Base-by-base conservation (phyloP, 1,140 invertebrate genomes). In the Ostrea edulis region DNA sequence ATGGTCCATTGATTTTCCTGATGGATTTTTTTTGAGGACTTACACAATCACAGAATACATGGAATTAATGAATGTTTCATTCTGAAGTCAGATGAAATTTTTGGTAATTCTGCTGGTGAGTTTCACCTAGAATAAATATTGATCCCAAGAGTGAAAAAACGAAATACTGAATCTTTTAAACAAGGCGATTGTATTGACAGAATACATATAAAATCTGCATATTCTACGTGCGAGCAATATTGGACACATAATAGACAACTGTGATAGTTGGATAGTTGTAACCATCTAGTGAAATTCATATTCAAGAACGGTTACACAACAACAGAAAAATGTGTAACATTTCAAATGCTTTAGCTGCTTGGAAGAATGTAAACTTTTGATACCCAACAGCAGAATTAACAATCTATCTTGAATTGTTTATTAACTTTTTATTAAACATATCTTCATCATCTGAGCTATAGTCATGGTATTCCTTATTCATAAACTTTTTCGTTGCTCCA, bases 371-470 rank as follows among this genome's bases (percentile, higher is more conserved):
- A 35, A 25, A 29, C 11, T 29, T 71, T 77, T 12, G 25, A 35
- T 35, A 25, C 35, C 9, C 55, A 62, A 2, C 9, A 29, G 29
- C 7, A 62, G 55, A 77, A 35, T 14, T 35, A 77, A 77, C 14
- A 12, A 77, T 29, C 55, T 35, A 85, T 51, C 25, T 14, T 85
- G 54, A 87, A 81, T 62, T 53, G 17, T 62, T 58, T 12, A 88
- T 20, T 22, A 88, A 54, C 22, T 81, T 54, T 55, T 86, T 86
- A 55, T 89, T 82, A 87, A 77, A 89, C 62, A 89, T 51, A 81
- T 90, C 81, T 82, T 90, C 90, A 14, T 91, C 90, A 25, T 90
- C 89, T 58, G 89, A 88, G 82, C 87, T 91, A 51, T 90, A 62
- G 82, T 91, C 89, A 20, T 89, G 89, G 11, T 91, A 90, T 68